phyloP scores from a whole-genome alignment of 2,113 vertebrate species.

The Dipodomys ordii region DNA sequence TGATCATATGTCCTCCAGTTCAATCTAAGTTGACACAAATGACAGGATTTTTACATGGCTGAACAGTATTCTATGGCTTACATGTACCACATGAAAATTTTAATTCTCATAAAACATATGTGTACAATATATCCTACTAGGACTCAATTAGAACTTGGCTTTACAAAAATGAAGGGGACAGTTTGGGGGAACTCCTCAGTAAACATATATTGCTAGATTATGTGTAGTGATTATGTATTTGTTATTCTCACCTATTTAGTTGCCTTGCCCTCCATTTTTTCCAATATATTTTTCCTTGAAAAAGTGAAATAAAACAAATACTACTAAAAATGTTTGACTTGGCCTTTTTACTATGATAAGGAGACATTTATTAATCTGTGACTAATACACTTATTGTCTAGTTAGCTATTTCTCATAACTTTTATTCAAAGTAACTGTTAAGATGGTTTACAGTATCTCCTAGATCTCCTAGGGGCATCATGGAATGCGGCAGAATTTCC shows the following conservation, averaged over 20 bases:
- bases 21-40: not conserved
- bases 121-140: not conserved
- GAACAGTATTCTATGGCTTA: not conserved
- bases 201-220: not conserved
- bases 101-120: not conserved
- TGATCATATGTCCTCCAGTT: not conserved
- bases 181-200: not conserved
- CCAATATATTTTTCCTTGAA: not conserved
- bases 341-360: not conserved
- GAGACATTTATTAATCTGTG: not conserved
- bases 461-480: not conserved
- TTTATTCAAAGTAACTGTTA: not conserved
- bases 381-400: not conserved
- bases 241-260: not conserved
- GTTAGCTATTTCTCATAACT: constrained; percentile 20
- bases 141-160: not conserved
- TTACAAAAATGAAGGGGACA: not conserved
- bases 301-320: constrained; percentile 45
- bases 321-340: not conserved
- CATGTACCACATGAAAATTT: not conserved
- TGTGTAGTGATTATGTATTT: not conserved
- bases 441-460: not conserved
- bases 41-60: not conserved
- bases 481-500: not conserved
- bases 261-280: not conserved